Evolutionary conservation across 2,888 invertebrate species (phyloP).

Genomic region (Criorhina ranunculi): DNA sequence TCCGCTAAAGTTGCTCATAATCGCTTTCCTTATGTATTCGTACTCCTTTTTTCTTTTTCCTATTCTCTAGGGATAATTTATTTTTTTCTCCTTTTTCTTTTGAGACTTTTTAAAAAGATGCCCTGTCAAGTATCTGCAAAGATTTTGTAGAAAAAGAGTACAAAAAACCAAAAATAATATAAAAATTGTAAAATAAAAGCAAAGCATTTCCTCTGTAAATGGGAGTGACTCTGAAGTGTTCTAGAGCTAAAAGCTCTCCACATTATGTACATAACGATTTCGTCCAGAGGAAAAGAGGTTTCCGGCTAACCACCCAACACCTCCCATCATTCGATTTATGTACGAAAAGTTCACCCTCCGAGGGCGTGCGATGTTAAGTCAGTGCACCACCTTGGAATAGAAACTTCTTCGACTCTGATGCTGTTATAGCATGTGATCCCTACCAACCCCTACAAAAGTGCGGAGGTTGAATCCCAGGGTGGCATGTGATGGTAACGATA

Average conservation of each 20-base stretch:
- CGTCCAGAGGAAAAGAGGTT: conserved; percentile 56
- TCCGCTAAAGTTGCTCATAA: conserved; percentile 34
- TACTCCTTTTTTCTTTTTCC: not conserved
- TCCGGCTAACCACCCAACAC: conserved; percentile 40
- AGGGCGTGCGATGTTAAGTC: conserved; percentile 77
- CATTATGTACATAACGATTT: conserved; percentile 45
- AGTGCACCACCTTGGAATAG: conserved; percentile 76
- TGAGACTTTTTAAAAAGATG: conserved; percentile 36
- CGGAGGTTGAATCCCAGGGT: conserved; percentile 73
- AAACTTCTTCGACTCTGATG: conserved; percentile 72
- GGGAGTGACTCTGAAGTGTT: conserved; percentile 69
- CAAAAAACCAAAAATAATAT: not conserved
- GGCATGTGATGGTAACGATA: conserved; percentile 69
- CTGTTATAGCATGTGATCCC: conserved; percentile 74
- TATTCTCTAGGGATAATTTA: conserved; percentile 48
- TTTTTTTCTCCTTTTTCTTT: conserved; percentile 33
- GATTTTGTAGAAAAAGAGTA: conserved; percentile 7
- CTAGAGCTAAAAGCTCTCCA: conserved; percentile 63
- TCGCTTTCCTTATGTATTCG: conserved; percentile 17
- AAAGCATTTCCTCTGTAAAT: conserved; percentile 58
- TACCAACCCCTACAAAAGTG: conserved; percentile 72
- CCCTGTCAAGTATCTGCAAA: conserved; percentile 55
- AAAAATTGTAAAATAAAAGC: conserved; percentile 29
- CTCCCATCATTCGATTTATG: conserved; percentile 42
- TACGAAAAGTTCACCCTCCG: conserved; percentile 69